These are phyloP conservation scores for Thalassarche chlororhynchos DNA, from an alignment of 2,113 vertebrate species.

Conservation along the genomic window DNA sequence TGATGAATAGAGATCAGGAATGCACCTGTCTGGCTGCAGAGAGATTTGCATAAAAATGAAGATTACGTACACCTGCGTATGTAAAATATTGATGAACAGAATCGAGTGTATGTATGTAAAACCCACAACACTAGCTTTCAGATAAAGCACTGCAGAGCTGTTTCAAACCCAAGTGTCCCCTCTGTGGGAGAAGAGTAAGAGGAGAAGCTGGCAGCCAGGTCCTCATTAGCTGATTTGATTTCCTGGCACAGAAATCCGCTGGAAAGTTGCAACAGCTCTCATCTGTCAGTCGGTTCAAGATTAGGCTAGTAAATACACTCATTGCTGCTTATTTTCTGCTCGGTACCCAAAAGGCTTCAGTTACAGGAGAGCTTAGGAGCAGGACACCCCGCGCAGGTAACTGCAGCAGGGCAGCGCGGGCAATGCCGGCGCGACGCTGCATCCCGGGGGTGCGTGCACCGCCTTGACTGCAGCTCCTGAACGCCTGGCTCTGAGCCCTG, in stretches of 20 bases:
- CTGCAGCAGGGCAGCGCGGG: not conserved
- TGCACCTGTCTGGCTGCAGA: slow-evolving; percentile 56
- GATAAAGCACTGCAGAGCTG: not conserved
- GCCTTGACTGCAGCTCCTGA: rapidly evolving
- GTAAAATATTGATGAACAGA: slow-evolving; percentile 3
- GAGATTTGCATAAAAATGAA: slow-evolving; percentile 71
- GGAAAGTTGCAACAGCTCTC: not conserved
- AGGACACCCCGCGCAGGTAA: not conserved
- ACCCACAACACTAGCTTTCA: not conserved
- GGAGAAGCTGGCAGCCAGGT: not conserved
- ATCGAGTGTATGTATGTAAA: rapidly evolving
- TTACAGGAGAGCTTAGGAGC: rapidly evolving
- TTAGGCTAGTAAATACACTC: not conserved
- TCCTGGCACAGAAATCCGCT: not conserved
- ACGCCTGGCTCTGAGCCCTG: rapidly evolving
- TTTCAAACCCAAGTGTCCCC: not conserved
- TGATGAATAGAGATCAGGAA: slow-evolving; percentile 65
- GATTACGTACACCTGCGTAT: not conserved
- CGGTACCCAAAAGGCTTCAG: not conserved
- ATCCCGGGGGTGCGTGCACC: rapidly evolving
- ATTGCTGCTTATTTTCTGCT: not conserved
- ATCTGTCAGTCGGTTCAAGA: not conserved
- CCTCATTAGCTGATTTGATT: not conserved
- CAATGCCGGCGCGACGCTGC: rapidly evolving
- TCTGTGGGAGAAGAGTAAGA: not conserved